Percentiles rank a stretch among this genome's conserved stretches.
These are phyloP conservation scores for Salpingus planirostris DNA, from an alignment of 2,888 invertebrate genomes.

Conservation along the genomic window DNA sequence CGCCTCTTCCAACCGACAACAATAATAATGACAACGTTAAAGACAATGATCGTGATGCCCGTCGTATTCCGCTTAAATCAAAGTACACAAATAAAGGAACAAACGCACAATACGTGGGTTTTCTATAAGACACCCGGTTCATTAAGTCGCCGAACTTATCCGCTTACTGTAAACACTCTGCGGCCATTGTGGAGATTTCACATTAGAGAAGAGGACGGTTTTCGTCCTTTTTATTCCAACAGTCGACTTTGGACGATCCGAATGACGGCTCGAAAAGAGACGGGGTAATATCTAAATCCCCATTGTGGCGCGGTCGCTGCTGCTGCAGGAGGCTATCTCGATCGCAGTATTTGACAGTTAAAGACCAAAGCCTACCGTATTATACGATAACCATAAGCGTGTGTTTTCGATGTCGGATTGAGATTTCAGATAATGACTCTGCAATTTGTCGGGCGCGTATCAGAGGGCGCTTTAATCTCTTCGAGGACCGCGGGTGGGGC, in stretches of 20 bases:
- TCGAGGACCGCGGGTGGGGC: too few species aligned
- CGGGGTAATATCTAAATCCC: constrained; percentile 25
- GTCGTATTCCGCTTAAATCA: too few species aligned
- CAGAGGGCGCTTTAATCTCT: too few species aligned
- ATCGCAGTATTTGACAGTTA: constrained; percentile 26
- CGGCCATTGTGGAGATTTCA: background rate
- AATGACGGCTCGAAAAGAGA: background rate
- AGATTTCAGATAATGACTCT: constrained; percentile 33
- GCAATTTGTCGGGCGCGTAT: constrained; percentile 20
- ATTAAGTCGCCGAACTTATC: constrained; percentile 26
- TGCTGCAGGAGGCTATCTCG: constrained; percentile 26
- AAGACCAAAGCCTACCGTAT: constrained; percentile 24
- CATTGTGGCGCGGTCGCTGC: constrained; percentile 23
- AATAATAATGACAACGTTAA: too few species aligned
- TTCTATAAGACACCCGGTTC: constrained; percentile 25
- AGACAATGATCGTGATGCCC: too few species aligned
- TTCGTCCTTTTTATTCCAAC: too few species aligned
- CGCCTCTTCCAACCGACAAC: too few species aligned
- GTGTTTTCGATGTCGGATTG: constrained; percentile 30
- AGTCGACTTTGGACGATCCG: too few species aligned
- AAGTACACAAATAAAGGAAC: too few species aligned
- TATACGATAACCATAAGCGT: too few species aligned
- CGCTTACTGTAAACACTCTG: constrained; percentile 26
- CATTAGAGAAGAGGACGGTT: too few species aligned
- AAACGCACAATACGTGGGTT: constrained; percentile 20